phyloP scores from a whole-genome alignment of 2,888 invertebrate genomes.

The Mylabris sibirica region DNA sequence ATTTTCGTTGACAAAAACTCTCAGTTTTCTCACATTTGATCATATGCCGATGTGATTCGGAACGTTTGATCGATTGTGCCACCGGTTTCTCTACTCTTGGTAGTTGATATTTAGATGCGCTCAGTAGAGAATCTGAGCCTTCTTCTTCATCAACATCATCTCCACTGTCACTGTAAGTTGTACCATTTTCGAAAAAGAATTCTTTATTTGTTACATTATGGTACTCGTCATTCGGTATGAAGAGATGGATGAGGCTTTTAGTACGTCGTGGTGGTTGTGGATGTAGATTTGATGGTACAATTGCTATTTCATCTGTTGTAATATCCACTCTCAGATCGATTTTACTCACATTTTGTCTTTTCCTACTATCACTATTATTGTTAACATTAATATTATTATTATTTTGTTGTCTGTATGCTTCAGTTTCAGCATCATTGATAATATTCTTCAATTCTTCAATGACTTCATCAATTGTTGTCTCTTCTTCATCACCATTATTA shows the following conservation, averaged over 20 bases:
- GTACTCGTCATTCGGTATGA: conserved; percentile 69
- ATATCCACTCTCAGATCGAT: conserved; percentile 52
- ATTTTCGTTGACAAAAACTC: background rate
- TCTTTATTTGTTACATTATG: conserved; percentile 63
- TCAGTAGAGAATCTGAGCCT: conserved; percentile 75
- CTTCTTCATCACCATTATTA: conserved; percentile 67
- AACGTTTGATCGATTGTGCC: conserved; percentile 37
- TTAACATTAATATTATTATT: conserved; percentile 37
- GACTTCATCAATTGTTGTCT: conserved; percentile 86
- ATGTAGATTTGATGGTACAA: conserved; percentile 78
- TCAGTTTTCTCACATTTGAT: conserved; percentile 10
- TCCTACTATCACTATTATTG: no score
- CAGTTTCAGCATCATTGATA: conserved; percentile 83
- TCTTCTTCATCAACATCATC: conserved; percentile 60
- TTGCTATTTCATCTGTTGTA: conserved; percentile 66
- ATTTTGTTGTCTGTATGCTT: conserved; percentile 64
- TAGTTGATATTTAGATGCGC: conserved; percentile 64
- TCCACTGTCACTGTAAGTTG: conserved; percentile 64
- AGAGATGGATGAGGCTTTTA: conserved; percentile 74
- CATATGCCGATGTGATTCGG: conserved; percentile 46
- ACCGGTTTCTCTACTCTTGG: conserved; percentile 30
- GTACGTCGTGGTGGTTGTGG: conserved; percentile 83
- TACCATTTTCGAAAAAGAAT: conserved; percentile 66
- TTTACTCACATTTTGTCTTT: conserved; percentile 49
- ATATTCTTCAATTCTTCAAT: conserved; percentile 86